A percentile compares a stretch with the other conserved stretches of the same genome.
phyloP scores from a whole-genome alignment of 2,797 vertebrate species.

The Pseudochirops corinnae region DNA sequence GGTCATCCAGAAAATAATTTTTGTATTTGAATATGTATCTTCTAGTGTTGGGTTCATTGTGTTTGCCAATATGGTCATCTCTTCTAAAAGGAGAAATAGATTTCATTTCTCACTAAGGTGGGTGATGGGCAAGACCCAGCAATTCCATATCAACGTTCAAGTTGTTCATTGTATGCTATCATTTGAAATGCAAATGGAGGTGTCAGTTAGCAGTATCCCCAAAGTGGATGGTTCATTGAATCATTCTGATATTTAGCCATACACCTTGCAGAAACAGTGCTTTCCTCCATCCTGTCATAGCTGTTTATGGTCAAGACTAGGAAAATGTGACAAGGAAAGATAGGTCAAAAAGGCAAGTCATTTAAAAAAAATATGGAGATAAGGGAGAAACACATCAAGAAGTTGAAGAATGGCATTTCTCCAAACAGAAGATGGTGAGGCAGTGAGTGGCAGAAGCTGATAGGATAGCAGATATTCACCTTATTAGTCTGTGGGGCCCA shows the following conservation, averaged over 20 bases:
- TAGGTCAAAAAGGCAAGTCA: neutral
- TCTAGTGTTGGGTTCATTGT: neutral
- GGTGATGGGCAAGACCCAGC: neutral
- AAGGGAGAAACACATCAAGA: neutral
- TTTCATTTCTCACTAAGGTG: neutral
- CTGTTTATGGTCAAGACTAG: neutral
- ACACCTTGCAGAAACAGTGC: neutral
- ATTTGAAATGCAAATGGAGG: neutral
- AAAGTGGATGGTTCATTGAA: neutral
- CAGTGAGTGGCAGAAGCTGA: neutral
- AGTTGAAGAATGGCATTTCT: neutral
- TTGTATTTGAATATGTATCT: neutral
- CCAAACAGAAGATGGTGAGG: neutral
- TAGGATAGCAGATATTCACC: neutral
- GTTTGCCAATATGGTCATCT: neutral
- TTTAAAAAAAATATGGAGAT: neutral
- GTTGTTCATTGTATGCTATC: neutral
- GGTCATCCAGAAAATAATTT: neutral
- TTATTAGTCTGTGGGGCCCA: conserved; percentile 3
- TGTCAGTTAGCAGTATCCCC: neutral
- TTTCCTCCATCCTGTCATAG: neutral
- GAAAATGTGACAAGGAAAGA: neutral
- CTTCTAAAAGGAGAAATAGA: neutral
- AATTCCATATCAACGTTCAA: neutral
- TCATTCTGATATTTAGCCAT: neutral